Evolutionary conservation across 2,113 vertebrate genomes (phyloP), one percentile per base, ranked within the genome.

Genomic region (Cynopterus brachyotis): DNA sequence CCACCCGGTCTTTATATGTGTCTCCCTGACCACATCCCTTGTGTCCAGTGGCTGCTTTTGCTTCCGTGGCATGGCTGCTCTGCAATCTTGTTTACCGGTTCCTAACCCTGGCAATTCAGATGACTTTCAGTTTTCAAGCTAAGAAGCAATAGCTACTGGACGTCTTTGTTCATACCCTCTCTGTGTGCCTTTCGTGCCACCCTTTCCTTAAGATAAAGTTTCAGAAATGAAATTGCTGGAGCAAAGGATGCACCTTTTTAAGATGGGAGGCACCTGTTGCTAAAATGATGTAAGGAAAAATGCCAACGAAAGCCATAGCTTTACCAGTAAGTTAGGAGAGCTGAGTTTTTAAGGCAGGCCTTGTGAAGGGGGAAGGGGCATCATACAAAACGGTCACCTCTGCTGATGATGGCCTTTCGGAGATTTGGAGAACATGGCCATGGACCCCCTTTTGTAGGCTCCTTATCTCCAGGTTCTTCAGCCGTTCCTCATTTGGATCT

Each of bases 1-100:
- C 8, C 0, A 4, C 45, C 32, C 30, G 2, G 6, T 42, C 76
- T 30, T 45, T 28, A 8, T 2, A 2, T 10, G 2, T 5, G 7
- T n/a, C 57, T 76, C 73, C 76, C 26, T 35, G 5, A 15, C 35
- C 42, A 1, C 3, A 15, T 67, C 19, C 9, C 28, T 8, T 3
- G 32, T 22, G n/a, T 6, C 50, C 26, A 40, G 37, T 37, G 67
- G 67, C 26, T 40, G 12, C 45, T 57, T 50, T 50, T 0, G 15
- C 19, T 35, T 66, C 72, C 16, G 6, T 2, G 15, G 22, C 37
- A 7, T 3, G 24, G 1, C 7, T 45, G 60, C 0, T 1, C 55
- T 50, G 30, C 32, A 1, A 0, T 22, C 57, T n/a, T 60, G 28
- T 35, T 47, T 57, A 6, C 64, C 35, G 13, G 40, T 26, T 22